phyloP scores from a whole-genome alignment of 2,113 vertebrate species.

The Misgurnus mizolepis region DNA sequence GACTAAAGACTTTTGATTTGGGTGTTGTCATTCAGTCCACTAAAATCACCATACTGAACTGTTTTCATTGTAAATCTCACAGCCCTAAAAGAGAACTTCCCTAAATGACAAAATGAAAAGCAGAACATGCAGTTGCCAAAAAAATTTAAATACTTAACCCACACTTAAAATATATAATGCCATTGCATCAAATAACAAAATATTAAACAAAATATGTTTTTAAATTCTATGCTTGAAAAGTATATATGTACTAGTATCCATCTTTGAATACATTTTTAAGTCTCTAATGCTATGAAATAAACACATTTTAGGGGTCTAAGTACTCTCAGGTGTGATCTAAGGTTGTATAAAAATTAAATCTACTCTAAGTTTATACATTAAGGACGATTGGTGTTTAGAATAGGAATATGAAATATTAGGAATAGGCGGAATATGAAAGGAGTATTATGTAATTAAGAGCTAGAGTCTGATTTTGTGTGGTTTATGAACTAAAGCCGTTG shows the following conservation, averaged over 20 bases:
- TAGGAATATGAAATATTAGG: background rate
- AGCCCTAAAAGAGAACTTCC: background rate
- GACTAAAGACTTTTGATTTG: background rate
- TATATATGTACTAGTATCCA: too few relatives aligned
- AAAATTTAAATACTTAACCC: too few relatives aligned
- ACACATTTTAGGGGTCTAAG: background rate
- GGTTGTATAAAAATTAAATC: background rate
- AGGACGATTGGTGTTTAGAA: conserved; percentile 3
- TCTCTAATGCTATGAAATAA: background rate
- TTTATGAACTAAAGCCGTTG: background rate
- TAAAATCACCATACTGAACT: background rate
- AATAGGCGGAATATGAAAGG: background rate
- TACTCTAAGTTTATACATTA: background rate
- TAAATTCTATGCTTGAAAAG: too few relatives aligned
- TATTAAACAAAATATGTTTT: too few relatives aligned
- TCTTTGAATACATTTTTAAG: too few relatives aligned
- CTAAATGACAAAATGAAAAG: background rate
- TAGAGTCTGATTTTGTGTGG: conserved; percentile 16
- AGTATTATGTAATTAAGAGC: conserved; percentile 40
- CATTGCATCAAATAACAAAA: too few relatives aligned
- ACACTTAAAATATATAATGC: too few relatives aligned
- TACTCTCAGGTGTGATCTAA: background rate
- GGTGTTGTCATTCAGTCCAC: background rate
- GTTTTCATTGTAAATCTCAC: background rate
- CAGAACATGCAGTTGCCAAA: too few relatives aligned